Evolutionary conservation across 2,888 invertebrate genomes (phyloP).

Genomic region (Mythimna lalbum): DNA sequence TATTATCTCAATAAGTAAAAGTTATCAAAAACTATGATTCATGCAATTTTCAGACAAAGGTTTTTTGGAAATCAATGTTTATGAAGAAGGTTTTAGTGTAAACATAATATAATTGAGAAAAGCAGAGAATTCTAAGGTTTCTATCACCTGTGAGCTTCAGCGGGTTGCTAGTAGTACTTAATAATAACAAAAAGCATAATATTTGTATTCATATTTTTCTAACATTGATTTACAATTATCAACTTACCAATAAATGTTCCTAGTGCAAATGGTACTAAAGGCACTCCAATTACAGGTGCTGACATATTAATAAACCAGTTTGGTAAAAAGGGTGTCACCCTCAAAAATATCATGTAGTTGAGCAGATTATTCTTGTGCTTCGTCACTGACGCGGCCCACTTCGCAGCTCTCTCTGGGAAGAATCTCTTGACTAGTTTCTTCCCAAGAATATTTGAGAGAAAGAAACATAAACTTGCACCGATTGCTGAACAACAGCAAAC

Average conservation of each 20-base stretch:
- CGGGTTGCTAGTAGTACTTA: too few species aligned
- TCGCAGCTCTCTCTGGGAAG: conserved; percentile 96
- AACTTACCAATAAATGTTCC: conserved; percentile 97
- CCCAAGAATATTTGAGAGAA: conserved; percentile 97
- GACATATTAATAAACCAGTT: conserved; percentile 99
- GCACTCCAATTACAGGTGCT: conserved; percentile 99
- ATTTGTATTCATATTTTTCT: too few species aligned
- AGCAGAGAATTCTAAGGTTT: too few species aligned
- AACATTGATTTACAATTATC: conserved; percentile 2
- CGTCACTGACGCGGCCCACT: conserved; percentile 96
- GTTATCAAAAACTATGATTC: too few species aligned
- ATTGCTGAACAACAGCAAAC: conserved; percentile 98
- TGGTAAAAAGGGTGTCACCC: conserved; percentile 99
- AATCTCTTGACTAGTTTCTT: conserved; percentile 95
- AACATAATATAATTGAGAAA: too few species aligned
- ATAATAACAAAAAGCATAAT: too few species aligned
- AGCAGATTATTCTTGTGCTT: conserved; percentile 97
- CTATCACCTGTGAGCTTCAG: too few species aligned
- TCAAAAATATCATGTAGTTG: conserved; percentile 98
- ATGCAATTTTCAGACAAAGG: too few species aligned
- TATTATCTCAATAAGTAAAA: too few species aligned
- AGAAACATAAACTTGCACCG: conserved; percentile 98
- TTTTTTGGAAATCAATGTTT: too few species aligned
- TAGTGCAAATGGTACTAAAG: conserved; percentile 96
- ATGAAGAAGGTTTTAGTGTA: too few species aligned